phyloP scores from a whole-genome alignment of 2,888 invertebrate species.

The Sphinx pinastri region DNA sequence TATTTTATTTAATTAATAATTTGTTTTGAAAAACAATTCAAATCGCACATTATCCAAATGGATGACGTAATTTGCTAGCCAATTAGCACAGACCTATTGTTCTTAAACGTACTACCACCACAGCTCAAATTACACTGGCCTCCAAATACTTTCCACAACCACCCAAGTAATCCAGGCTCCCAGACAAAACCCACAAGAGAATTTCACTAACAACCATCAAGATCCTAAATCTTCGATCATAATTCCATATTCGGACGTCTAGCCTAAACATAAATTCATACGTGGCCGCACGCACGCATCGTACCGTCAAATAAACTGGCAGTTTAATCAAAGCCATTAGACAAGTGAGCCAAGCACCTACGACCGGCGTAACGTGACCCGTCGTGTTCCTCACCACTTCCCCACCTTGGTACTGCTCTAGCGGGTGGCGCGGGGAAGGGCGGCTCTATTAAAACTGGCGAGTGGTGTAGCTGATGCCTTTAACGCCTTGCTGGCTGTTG shows the following conservation, averaged over 20 bases:
- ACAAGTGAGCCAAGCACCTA: slow-evolving; percentile 81
- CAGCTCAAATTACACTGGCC: slow-evolving; percentile 2
- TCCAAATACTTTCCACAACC: background rate
- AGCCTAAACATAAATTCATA: slow-evolving; percentile 81
- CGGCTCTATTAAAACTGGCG: slow-evolving; percentile 64
- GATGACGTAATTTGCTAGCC: background rate
- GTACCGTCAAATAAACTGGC: slow-evolving; percentile 83
- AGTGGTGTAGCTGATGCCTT: slow-evolving; percentile 79
- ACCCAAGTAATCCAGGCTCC: slow-evolving; percentile 13
- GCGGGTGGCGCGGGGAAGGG: slow-evolving; percentile 48
- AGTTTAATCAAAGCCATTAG: slow-evolving; percentile 84
- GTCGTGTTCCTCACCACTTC: slow-evolving; percentile 51
- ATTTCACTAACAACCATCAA: slow-evolving; percentile 40
- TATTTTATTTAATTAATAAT: no score
- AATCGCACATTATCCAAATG: background rate
- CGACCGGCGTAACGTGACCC: slow-evolving; percentile 59
- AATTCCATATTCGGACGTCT: slow-evolving; percentile 71
- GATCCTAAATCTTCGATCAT: slow-evolving; percentile 69
- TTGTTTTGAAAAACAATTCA: background rate
- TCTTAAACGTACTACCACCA: background rate
- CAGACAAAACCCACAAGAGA: slow-evolving; percentile 21
- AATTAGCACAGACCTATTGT: background rate
- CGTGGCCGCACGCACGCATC: slow-evolving; percentile 79
- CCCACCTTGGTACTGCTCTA: slow-evolving; percentile 44
- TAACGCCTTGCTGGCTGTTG: slow-evolving; percentile 82